Conservation (phyloP, 2,113 vertebrate genomes). For the Leptobrachium leishanense region DNA sequence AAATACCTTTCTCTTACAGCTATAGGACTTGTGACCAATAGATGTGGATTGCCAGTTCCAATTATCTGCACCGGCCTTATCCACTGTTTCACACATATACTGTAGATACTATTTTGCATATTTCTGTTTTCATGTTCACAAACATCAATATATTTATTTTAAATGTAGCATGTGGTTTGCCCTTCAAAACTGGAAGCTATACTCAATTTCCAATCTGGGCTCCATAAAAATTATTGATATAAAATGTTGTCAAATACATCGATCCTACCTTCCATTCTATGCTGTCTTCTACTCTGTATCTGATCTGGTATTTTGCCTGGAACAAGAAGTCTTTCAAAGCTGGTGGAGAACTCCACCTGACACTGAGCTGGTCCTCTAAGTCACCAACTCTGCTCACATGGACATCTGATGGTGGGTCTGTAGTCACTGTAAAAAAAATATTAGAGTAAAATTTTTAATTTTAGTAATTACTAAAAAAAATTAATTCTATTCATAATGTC, state of each 20-base stretch:
- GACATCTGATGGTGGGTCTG: conserved; percentile 85
- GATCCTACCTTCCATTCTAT: conserved; percentile 87
- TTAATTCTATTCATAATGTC: too few relatives aligned
- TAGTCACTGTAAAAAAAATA: conserved; percentile 77
- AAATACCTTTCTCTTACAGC: too few relatives aligned
- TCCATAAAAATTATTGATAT: background rate
- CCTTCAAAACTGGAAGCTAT: background rate
- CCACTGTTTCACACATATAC: too few relatives aligned
- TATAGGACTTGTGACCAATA: too few relatives aligned
- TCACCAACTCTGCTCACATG: conserved; percentile 87
- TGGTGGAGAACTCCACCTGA: conserved; percentile 85
- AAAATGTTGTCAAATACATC: background rate
- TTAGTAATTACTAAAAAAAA: too few relatives aligned
- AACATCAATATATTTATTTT: too few relatives aligned
- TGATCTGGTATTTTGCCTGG: conserved; percentile 96
- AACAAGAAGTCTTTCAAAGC: conserved; percentile 93
- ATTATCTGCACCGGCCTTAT: too few relatives aligned
- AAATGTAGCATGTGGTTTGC: too few relatives aligned
- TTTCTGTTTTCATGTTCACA: too few relatives aligned
- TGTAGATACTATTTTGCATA: too few relatives aligned
- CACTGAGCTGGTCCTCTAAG: conserved; percentile 91
- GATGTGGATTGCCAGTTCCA: too few relatives aligned
- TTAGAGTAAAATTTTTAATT: too few relatives aligned
- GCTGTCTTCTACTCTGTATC: conserved; percentile 92
- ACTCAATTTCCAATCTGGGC: background rate